A percentile compares a stretch with the other conserved stretches of the same genome.
Evolutionary conservation across 2,888 invertebrate species (phyloP).

Genomic region (Agrenia bidenticulata): DNA sequence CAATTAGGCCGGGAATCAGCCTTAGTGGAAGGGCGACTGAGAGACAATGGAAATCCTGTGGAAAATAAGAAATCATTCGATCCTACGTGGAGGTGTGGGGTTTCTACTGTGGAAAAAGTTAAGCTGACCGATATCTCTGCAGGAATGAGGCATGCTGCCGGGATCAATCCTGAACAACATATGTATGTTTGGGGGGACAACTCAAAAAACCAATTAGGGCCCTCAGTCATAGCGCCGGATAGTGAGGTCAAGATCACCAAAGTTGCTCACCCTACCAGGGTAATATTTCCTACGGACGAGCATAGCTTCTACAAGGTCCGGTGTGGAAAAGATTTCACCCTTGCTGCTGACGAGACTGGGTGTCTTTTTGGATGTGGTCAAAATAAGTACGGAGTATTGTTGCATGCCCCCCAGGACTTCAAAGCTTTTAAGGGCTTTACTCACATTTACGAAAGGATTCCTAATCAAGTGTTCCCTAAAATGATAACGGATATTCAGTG

Average conservation of each 20-base stretch:
- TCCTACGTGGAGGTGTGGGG: too few species aligned
- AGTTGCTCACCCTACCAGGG: conserved; percentile 1
- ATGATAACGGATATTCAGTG: conserved; percentile 61
- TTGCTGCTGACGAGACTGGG: conserved; percentile 63
- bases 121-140: not conserved
- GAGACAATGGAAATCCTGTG: too few species aligned
- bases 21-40: too few species aligned
- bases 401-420: conserved; percentile 45
- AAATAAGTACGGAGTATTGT: conserved; percentile 77
- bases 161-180: conserved; percentile 64
- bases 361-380: conserved; percentile 76
- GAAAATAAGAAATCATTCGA: too few species aligned
- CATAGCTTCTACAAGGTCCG: conserved; percentile 61
- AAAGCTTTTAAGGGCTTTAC: conserved; percentile 33
- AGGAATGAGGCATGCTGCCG: conserved; percentile 61
- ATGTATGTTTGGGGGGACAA: conserved; percentile 69
- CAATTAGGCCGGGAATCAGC: conserved; percentile 31
- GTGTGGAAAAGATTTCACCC: conserved; percentile 79
- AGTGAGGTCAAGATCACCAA: not conserved
- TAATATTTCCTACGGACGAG: conserved; percentile 37
- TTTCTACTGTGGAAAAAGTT: too few species aligned
- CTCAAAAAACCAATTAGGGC: conserved; percentile 61
- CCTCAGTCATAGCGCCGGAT: conserved; percentile 15
- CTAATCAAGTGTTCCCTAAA: conserved; percentile 57
- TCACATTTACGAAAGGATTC: conserved; percentile 29